Base-by-base conservation (phyloP, 2,113 vertebrate genomes). In the Hucho hucho region DNA sequence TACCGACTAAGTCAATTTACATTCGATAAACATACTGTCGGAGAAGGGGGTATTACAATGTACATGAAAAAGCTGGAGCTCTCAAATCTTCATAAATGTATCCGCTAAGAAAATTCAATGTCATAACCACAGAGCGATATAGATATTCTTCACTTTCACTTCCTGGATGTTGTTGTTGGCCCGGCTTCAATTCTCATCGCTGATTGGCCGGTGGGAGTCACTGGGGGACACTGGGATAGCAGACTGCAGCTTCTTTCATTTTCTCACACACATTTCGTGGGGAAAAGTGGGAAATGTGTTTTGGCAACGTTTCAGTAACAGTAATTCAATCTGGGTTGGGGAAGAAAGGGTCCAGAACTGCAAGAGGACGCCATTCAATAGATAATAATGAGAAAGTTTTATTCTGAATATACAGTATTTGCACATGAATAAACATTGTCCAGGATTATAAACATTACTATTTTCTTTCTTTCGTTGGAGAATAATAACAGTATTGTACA, bases 381-480 rank as follows among this genome's bases (percentile, higher is more conserved):
- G 69, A 75, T 75, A 86, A 74, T 87, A 95, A 94, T 95, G 93
- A 94, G 95, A 96, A 96, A 94, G 87, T 92, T 97, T 97, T 97
- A 97, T 98, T 97, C 92, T 94, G 92, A 95, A 96, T 97, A 95
- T 94, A 94, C 92, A 94, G 93, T 88, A 93, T 95, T 93, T 95
- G 92, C 94, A 97, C 95, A 96, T 94, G 91, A 95, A 95, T 94
- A 94, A 93, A 95, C 95, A 91, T 91, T 65, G 88, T 93, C 81
- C 90, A 92, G 89, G 93, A 94, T 96, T 95, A 97, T 95, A 96
- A 96, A 97, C 87, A 94, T 92, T 72, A 73, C 72, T 77, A 46
- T 78, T 81, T 81, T 83, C 56, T 63, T 92, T 93, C 91, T 77
- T 43, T 43, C 2, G 67, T 77, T 80, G 64, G 37, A 81, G 76